These are phyloP conservation scores for Palloptera scutellata DNA, from an alignment of 2,888 invertebrate species.

Conservation along the genomic window DNA sequence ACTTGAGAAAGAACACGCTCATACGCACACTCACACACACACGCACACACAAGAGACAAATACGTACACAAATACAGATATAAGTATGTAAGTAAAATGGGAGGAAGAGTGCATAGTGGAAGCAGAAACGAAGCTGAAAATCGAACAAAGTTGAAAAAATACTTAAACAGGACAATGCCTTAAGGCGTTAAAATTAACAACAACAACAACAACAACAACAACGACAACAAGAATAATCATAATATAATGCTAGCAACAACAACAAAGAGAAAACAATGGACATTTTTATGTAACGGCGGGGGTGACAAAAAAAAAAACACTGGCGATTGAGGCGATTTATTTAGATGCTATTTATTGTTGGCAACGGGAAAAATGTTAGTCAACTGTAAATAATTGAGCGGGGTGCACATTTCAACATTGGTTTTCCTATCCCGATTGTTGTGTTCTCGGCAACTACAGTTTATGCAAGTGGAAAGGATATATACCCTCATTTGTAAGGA, in stretches of 20 bases:
- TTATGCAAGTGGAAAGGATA: too few species aligned
- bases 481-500: too few species aligned
- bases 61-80: slow-evolving; percentile 16
- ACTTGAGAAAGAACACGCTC: slow-evolving; percentile 51
- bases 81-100: slow-evolving; percentile 15
- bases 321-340: too few species aligned
- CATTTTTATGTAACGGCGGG: too few species aligned
- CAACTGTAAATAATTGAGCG: too few species aligned
- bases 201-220: slow-evolving; percentile 28
- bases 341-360: too few species aligned
- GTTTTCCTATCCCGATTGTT: too few species aligned
- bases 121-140: slow-evolving; percentile 17
- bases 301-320: too few species aligned
- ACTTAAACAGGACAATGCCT: slow-evolving; percentile 36
- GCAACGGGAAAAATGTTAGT: too few species aligned
- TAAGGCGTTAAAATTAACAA: slow-evolving; percentile 42
- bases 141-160: slow-evolving; percentile 25
- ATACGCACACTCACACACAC: slow-evolving; percentile 6
- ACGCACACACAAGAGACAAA: neutral
- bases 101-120: slow-evolving; percentile 2
- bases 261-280: slow-evolving; percentile 1
- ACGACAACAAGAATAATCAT: slow-evolving; percentile 30
- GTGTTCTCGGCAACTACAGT: too few species aligned
- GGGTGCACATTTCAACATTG: too few species aligned
- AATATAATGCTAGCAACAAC: slow-evolving; percentile 23